Evolutionary conservation across 92 coral and sea anemone genomes (phyloP).

Genomic region (Siderastrea radians): DNA sequence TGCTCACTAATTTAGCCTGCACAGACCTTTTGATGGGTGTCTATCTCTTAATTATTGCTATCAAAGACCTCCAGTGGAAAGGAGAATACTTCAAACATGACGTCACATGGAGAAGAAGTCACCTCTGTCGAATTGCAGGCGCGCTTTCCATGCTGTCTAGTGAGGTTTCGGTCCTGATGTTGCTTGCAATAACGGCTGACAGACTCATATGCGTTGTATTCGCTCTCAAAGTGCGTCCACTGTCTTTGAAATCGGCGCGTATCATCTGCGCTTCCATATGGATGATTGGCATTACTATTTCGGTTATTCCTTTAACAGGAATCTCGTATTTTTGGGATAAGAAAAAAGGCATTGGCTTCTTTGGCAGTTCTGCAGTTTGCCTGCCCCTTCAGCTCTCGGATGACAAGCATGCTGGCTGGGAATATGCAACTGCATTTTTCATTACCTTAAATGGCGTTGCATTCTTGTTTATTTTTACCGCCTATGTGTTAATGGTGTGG

Average conservation of each 20-base stretch:
- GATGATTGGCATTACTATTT: constrained; percentile 44
- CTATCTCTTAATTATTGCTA: constrained; percentile 70
- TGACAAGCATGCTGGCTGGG: constrained; percentile 80
- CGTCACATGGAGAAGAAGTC: constrained; percentile 69
- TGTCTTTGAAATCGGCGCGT: constrained; percentile 37
- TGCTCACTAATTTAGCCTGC: constrained; percentile 61
- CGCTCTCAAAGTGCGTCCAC: constrained; percentile 51
- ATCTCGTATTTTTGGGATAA: constrained; percentile 65
- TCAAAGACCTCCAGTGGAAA: constrained; percentile 64
- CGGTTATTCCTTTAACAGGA: constrained; percentile 60
- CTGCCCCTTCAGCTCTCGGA: constrained; percentile 74
- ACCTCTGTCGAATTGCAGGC: constrained; percentile 72
- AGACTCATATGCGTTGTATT: constrained; percentile 72
- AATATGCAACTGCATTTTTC: constrained; percentile 71
- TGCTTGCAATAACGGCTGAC: constrained; percentile 66
- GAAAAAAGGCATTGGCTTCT: constrained; percentile 49
- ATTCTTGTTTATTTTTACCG: constrained; percentile 67
- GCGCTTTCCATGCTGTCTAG: constrained; percentile 75
- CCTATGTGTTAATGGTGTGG: constrained; percentile 71
- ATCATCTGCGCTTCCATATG: constrained; percentile 58
- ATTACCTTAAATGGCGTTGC: constrained; percentile 70
- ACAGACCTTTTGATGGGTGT: constrained; percentile 80
- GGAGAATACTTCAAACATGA: constrained; percentile 78
- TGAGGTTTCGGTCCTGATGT: constrained; percentile 75
- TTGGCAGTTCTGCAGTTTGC: constrained; percentile 80